These are phyloP conservation scores for Oreochromis mossambicus DNA, from an alignment of 2,797 vertebrate genomes.

Conservation along the genomic window DNA sequence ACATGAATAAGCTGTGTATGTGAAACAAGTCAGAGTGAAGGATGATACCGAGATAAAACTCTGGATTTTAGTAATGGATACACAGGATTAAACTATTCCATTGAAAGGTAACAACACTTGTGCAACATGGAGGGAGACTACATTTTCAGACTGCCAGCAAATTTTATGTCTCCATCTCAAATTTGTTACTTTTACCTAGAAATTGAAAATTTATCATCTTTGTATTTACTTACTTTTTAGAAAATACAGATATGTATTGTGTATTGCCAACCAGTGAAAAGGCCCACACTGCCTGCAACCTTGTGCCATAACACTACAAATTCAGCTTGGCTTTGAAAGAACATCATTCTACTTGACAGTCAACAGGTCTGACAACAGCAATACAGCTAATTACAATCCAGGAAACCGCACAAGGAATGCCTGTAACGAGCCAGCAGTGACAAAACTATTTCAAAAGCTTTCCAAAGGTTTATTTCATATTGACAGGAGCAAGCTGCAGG, in stretches of 20 bases:
- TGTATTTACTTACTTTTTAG: background rate
- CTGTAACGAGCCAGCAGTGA: background rate
- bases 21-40: background rate
- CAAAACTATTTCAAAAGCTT: background rate
- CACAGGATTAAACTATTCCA: background rate
- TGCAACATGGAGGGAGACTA: background rate
- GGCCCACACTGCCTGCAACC: background rate
- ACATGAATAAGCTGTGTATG: background rate
- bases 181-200: background rate
- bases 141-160: background rate
- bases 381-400: conserved; percentile 20
- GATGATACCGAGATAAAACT: background rate
- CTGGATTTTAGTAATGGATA: background rate
- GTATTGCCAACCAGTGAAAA: background rate
- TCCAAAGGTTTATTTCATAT: background rate
- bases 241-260: background rate
- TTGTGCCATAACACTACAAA: background rate
- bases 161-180: background rate
- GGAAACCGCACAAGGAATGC: conserved; percentile 19
- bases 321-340: background rate
- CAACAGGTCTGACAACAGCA: background rate
- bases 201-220: background rate
- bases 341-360: background rate
- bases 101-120: background rate
- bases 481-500: background rate